Conservation (phyloP, 2,888 invertebrate species). For the Amblyjoppa fuscipennis region DNA sequence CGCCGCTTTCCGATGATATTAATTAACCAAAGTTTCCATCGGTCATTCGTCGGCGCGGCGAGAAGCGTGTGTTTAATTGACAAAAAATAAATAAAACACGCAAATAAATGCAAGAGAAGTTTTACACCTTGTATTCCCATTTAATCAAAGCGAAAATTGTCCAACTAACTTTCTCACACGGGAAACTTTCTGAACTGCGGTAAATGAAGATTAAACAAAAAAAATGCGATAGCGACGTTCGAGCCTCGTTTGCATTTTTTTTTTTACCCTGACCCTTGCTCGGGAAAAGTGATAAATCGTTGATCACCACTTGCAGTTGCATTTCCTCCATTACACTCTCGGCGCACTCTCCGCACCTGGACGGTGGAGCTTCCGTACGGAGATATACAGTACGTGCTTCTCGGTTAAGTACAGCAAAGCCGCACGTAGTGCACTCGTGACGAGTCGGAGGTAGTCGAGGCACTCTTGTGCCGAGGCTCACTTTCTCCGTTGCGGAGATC, state of each 20-base stretch:
- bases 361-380: conserved; percentile 19
- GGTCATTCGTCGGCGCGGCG: too few relatives aligned
- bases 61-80: background rate
- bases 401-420: conserved; percentile 43
- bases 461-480: conserved; percentile 27
- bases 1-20: background rate
- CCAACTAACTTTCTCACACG: background rate
- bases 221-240: background rate
- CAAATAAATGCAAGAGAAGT: background rate
- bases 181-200: background rate
- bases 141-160: background rate
- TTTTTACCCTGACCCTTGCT: background rate
- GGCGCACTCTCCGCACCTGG: conserved; percentile 17
- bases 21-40: background rate
- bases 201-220: background rate
- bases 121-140: background rate
- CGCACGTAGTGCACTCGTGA: conserved; percentile 51
- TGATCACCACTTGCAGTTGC: conserved; percentile 48
- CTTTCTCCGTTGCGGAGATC: conserved; percentile 5
- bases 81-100: background rate
- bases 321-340: conserved; percentile 47
- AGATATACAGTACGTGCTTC: conserved; percentile 16
- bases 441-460: conserved; percentile 36
- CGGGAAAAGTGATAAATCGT: conserved; percentile 18
- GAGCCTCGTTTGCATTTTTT: background rate